phyloP scores from a whole-genome alignment of 2,888 invertebrate species.

The Tenthredo mesomela region DNA sequence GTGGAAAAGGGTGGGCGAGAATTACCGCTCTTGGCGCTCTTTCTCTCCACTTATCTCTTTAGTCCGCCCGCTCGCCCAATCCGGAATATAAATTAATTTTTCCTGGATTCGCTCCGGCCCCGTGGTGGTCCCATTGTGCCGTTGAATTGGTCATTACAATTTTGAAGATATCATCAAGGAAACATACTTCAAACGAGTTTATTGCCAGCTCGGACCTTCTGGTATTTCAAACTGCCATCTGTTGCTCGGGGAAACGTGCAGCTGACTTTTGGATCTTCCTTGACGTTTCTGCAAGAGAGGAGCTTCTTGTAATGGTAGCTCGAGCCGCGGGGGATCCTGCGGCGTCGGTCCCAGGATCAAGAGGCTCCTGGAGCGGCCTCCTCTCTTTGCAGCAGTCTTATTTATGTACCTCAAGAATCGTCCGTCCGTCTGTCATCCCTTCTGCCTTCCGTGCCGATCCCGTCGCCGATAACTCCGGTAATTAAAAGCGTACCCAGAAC shows the following conservation, averaged over 20 bases:
- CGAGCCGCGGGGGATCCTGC: slow-evolving; percentile 66
- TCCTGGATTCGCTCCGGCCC: slow-evolving; percentile 58
- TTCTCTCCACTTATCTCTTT: slow-evolving; percentile 17
- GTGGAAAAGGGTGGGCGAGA: slow-evolving; percentile 50
- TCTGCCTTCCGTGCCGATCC: slow-evolving; percentile 52
- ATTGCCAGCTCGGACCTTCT: slow-evolving; percentile 51
- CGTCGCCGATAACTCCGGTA: slow-evolving; percentile 48
- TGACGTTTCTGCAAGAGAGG: slow-evolving; percentile 46
- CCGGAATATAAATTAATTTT: slow-evolving; percentile 59
- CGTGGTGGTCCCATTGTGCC: slow-evolving; percentile 60
- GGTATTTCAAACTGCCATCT: slow-evolving; percentile 52
- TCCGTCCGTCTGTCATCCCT: slow-evolving; percentile 51
- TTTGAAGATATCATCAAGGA: slow-evolving; percentile 62
- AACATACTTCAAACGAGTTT: slow-evolving; percentile 55
- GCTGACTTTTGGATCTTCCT: slow-evolving; percentile 44
- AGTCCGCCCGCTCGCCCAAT: slow-evolving; percentile 47
- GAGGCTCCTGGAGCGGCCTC: slow-evolving; percentile 45
- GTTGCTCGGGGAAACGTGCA: slow-evolving; percentile 44
- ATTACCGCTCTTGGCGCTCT: slow-evolving; percentile 12
- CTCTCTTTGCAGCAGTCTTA: slow-evolving; percentile 45
- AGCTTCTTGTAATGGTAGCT: slow-evolving; percentile 61
- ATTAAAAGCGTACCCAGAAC: slow-evolving; percentile 47
- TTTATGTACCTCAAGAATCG: slow-evolving; percentile 46
- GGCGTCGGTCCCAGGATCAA: slow-evolving; percentile 47
- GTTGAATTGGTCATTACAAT: slow-evolving; percentile 64